Base-by-base conservation (phyloP, 2,113 vertebrate species). In the Xiphias gladius region DNA sequence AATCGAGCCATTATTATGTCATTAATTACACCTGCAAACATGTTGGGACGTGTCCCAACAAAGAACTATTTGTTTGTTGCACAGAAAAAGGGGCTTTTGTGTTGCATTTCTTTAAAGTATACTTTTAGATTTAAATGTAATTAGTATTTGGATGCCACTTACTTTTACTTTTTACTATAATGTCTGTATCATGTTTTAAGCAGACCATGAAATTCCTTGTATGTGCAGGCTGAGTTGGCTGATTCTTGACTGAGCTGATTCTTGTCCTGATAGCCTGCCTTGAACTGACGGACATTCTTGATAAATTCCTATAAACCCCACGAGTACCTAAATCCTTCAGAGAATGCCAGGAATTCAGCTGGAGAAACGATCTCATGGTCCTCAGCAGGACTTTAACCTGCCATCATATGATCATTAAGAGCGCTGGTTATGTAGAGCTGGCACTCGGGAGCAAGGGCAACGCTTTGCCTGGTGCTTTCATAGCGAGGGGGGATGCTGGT, bases 271-370 rank as follows among this genome's bases (percentile, higher is more conserved):
- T 67, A 79, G 35, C n/a, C 55, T 61, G 22, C 58, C 50, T 66
- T 63, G 43, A 75, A 62, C 10, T n/a, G 5, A 65, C 12, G 35
- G 7, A 48, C 71, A 84, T 92, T 90, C 79, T 88, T 79, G 1
- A 80, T 76, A 52, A 77, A 74, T 86, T 89, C 32, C 73, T 82
- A 30, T 41, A 77, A 82, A 75, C 74, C 87, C 84, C 71, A 69
- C 10, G n/a, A 87, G 81, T 48, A 37, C 67, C 80, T 76, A 83
- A 89, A 92, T 93, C 87, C 84, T 83, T 59, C 55, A 66, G 79
- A 89, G 86, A 91, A 93, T 91, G 79, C 5, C 11, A 76, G 46
- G 88, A 94, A 92, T 92, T 86, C 58, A 50, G 61, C 74, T 50
- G 41, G 22, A 86, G 62, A 87, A 89, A 75, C 52, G 20, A 86